Conservation (phyloP, 2,888 invertebrate genomes). For the Ischnus inquisitorius region DNA sequence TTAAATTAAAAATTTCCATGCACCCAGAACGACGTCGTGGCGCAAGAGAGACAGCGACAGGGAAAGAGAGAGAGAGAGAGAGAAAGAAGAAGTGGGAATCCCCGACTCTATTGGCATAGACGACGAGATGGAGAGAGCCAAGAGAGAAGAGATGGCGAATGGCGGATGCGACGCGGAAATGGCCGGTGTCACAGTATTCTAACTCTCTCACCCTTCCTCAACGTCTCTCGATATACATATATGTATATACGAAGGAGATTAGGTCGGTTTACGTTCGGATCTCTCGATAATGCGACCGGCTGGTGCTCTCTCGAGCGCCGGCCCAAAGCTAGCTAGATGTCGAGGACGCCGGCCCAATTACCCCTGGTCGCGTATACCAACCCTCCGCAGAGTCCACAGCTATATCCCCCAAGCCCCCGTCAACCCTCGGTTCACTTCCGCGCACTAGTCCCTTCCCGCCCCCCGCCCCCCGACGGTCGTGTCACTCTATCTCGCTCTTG, state of each 20-base stretch:
- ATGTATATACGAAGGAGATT: constrained; percentile 64
- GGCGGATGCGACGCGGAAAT: constrained; percentile 55
- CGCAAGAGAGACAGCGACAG: constrained; percentile 27
- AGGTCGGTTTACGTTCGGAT: constrained; percentile 71
- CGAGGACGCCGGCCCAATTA: constrained; percentile 70
- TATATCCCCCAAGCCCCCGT: constrained; percentile 29
- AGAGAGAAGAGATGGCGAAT: constrained; percentile 42
- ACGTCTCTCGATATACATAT: constrained; percentile 21
- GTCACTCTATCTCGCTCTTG: constrained; percentile 49
- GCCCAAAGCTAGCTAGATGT: constrained; percentile 46
- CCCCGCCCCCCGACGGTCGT: neutral
- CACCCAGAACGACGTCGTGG: constrained; percentile 57
- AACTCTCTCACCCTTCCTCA: neutral
- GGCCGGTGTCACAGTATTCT: constrained; percentile 53
- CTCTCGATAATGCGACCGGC: constrained; percentile 71
- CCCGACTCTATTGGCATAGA: constrained; percentile 14
- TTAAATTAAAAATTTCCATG: constrained; percentile 78
- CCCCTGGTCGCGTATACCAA: constrained; percentile 56
- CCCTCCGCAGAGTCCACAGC: constrained; percentile 35
- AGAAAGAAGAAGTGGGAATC: neutral
- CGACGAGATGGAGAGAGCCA: constrained; percentile 21
- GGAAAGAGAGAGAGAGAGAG: too few relatives aligned
- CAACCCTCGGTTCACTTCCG: constrained; percentile 46
- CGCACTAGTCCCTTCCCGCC: neutral
- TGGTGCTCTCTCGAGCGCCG: constrained; percentile 54